Evolutionary conservation across 2,888 invertebrate genomes (phyloP).

Genomic region (Augiades crinisus): DNA sequence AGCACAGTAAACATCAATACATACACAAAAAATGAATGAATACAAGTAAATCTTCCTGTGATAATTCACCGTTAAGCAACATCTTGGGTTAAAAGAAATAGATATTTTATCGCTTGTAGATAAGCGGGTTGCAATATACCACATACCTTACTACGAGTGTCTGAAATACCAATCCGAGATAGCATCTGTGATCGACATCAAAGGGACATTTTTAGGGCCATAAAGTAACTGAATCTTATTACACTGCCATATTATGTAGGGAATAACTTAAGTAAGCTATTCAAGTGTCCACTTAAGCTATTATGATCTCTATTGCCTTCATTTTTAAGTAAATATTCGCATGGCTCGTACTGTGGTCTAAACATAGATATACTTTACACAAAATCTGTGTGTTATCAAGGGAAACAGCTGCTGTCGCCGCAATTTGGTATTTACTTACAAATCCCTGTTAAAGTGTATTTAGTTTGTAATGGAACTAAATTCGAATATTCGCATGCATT

Average conservation of each 20-base stretch:
- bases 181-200: slow-evolving; percentile 40
- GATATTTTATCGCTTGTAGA: no score
- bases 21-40: no score
- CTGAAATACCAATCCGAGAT: slow-evolving; percentile 6
- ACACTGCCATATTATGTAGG: neutral
- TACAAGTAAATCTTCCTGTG: no score
- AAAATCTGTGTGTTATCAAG: slow-evolving; percentile 3
- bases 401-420: slow-evolving; percentile 11
- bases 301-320: neutral
- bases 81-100: no score
- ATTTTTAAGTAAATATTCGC: no score
- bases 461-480: slow-evolving; percentile 1
- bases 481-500: neutral
- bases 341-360: no score
- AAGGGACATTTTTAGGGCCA: slow-evolving; percentile 36
- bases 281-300: neutral
- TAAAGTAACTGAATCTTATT: slow-evolving; percentile 28
- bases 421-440: slow-evolving; percentile 14
- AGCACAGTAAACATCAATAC: no score
- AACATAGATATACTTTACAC: neutral
- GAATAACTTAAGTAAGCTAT: slow-evolving; percentile 5
- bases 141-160: neutral
- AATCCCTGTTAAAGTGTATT: slow-evolving; percentile 17
- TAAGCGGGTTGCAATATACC: neutral
- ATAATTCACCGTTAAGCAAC: no score